Conservation (phyloP, 2,797 vertebrate species). For the Coreius guichenoti region DNA sequence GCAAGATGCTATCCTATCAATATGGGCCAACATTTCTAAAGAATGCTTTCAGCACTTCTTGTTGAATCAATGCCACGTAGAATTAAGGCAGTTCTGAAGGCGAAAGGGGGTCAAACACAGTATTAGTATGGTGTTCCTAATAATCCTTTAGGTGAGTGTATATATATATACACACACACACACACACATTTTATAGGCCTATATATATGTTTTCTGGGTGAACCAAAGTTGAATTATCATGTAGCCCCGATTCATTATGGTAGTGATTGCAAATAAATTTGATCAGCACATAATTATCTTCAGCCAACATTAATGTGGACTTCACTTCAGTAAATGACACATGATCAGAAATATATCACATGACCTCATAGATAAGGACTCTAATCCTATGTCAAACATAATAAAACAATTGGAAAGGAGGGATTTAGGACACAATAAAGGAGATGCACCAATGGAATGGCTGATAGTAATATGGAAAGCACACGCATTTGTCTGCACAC, state of each 20-base stretch:
- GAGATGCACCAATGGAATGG: background rate
- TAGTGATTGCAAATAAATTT: background rate
- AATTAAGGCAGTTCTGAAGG: too few species aligned
- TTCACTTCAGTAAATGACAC: background rate
- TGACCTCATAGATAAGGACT: background rate
- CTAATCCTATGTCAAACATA: background rate
- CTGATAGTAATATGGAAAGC: slow-evolving; percentile 30
- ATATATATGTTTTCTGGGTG: background rate
- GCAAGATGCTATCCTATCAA: too few species aligned
- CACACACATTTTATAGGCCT: too few species aligned
- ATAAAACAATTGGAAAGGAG: background rate
- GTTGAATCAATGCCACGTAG: too few species aligned
- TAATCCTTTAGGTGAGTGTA: too few species aligned
- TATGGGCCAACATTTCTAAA: too few species aligned
- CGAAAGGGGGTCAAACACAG: too few species aligned
- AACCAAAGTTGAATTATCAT: background rate
- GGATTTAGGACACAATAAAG: background rate
- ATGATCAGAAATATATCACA: background rate
- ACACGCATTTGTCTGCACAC: background rate
- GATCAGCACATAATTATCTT: background rate
- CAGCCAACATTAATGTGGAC: background rate
- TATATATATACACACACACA: too few species aligned
- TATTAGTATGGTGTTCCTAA: too few species aligned
- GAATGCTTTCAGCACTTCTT: too few species aligned
- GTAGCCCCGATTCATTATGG: background rate